Evolutionary conservation across 1,140 invertebrate genomes (phyloP), one percentile per base, ranked within the genome.

Genomic region (Brachionus angularis): DNA sequence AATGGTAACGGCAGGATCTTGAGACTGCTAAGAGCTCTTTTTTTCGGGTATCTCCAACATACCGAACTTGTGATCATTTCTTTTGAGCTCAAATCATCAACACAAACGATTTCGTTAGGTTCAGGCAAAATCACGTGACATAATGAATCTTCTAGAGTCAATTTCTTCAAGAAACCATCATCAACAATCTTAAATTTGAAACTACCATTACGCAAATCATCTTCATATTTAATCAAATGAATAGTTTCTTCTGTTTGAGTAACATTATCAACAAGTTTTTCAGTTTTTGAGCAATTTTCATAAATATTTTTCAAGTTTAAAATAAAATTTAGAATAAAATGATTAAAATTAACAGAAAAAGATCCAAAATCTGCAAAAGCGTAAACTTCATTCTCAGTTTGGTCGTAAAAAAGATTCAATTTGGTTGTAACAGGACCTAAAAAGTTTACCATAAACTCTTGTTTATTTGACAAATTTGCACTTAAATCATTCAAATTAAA

Each of bases 401-500:
- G 39, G 39, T 58, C 53, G 10, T 29, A 29, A 16, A 39, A 58
- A 58, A 2, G 27, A 42, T 39, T 34, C 53, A 39, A 18, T 23
- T 1, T 39, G 1, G n/a, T n/a, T n/a, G 53, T 23, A 31, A 58
- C 23, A 3, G 53, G 53, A 21, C 53, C 53, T 39, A 58, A 58
- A 36, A 58, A 21, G n/a, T 58, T 31, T 12, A 39, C 39, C 33
- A 39, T 58, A 36, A 10, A 8, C 33, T 25, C 36, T 58, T 36
- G 12, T 25, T 58, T 18, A 23, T 25, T 18, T 16, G 5, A 58
- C 36, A 58, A 39, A 39, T 39, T 58, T 39, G 39, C 3, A 58
- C 39, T 58, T 5, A 58, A 58, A 58, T 58, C 53, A 5, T 58
- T 58, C 39, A 58, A 58, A 39, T 58, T 58, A 21, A 58, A 58